Evolutionary conservation across 1,140 invertebrate species (phyloP), one percentile per base, ranked within the genome.

Genomic region (Aphelinus atriplicis): DNA sequence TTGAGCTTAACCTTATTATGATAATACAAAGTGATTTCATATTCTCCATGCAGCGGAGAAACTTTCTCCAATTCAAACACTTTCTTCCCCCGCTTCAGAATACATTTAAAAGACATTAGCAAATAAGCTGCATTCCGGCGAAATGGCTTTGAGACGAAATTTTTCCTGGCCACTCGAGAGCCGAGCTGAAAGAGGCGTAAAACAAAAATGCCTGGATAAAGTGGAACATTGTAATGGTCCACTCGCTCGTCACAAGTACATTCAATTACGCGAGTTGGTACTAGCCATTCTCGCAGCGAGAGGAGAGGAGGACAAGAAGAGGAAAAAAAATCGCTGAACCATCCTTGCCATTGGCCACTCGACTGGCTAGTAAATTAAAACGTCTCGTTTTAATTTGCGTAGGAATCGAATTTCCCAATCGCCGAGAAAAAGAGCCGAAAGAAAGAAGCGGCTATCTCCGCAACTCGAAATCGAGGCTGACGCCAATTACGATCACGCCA

Each of bases 351-450:
- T n/a, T 5, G 26, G 42, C 1, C 48, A 51, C 47, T 53, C 9
- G 53, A 61, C 56, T 42, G 58, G 50, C 63, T 51, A 67, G 71
- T 60, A 53, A 73, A 73, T 73, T 60, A 67, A 67, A 73, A 73
- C 64, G 71, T 71, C 70, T 63, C 61, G 45, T 73, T 67, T 73
- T 74, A 74, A 74, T 74, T 68, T 55, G n/a, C 9, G 3, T 2
- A 43, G 58, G 66, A 74, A 69, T 74, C 65, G 60, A 63, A 74
- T 74, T 74, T 74, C 46, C 60, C 50, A 26, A 60, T 65, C 53
- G 55, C 42, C 50, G 7, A 50, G 63, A 67, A 71, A 48, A 71
- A 61, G 3, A 45, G 45, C 9, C 42, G 42, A 60, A 63, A 45
- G 42, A 56, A 45, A 26, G 53, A 68, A 71, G 26, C 26, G 55